Evolutionary conservation across 2,797 vertebrate genomes (phyloP), one percentile per base, ranked within the genome.

Genomic region (Benthosema pterotum): DNA sequence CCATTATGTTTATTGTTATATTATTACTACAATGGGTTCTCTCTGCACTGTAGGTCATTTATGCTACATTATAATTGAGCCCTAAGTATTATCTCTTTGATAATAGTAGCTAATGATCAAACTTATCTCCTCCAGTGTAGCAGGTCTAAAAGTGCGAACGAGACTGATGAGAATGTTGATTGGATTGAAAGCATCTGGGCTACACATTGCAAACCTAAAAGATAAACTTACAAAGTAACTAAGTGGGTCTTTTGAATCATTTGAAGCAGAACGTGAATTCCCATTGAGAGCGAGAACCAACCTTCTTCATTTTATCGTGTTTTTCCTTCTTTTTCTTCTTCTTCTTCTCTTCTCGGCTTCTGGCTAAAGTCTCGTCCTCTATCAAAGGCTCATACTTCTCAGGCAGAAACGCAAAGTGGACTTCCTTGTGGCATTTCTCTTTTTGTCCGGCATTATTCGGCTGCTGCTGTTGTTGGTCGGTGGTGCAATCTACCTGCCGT

Each of bases 241-340:
- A 32, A 8, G 32, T 19, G 13, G 11, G 17, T 18, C 6, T 14
- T 57, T 43, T 12, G 11, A 42, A 17, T 38, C 11, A 42, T 28
- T 57, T 46, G 5, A 57, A 43, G 12, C 32, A 46, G 45, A 57
- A 22, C 16, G 18, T 14, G 5, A 13, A 25, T 25, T 4, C 9
- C 3, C 1, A 15, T 11, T 46, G 32, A 42, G 9, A 5, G 0
- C 11, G 0, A 42, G 5, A 7, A 87, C 83, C 38, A 72, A 98
- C 96, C 95, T 96, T 96, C 71, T 90, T 91, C 6, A 94, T 94
- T 84, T 94, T 96, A 81, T 93, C 92, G 71, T 88, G 89, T 69
- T 85, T 94, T 71, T 93, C 91, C 64, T 92, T 92, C 79, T 82
- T 92, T 55, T 66, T 85, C 38, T 72, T 85, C 61, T 85, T 88